Evolutionary conservation across 2,797 vertebrate species (phyloP), one percentile per base, ranked within the genome.

Genomic region (Meriones psammophilus): DNA sequence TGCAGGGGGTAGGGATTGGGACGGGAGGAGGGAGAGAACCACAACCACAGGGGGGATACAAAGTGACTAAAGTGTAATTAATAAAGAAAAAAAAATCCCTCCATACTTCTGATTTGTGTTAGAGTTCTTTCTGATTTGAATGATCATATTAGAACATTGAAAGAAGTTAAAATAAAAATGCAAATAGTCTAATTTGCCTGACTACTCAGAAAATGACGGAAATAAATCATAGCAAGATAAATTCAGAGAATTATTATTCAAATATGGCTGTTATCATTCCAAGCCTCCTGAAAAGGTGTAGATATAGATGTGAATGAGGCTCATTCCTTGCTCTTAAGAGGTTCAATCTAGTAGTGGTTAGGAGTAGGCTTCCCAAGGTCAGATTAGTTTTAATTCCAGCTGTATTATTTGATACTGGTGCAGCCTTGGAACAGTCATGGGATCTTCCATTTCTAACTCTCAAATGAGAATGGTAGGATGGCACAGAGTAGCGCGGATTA

Each of bases 141-240:
- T n/a, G 54, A 14, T 80, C 30, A 64, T 46, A 85, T 88, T 95
- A 86, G 87, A 94, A 69, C 39, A 80, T 60, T 79, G 60, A 74
- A 89, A 79, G n/a, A 69, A 39, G 56, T 68, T 64, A 92, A 94
- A 85, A 68, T 81, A 9, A 91, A 89, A 95, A 66, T 66, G 6
- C 22, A 77, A 8, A 14, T 58, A 91, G 79, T 88, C 36, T 76
- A 89, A 93, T 94, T 96, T 83, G 68, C 12, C 18, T 88, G 91
- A 66, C 71, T 58, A 30, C 18, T 88, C 42, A 60, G 13, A 62
- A 89, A 76, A 91, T 86, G 80, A 76, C 39, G 88, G 78, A 93
- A 93, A 87, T 92, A 86, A 83, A 79, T 56, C 30, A 33, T 33
- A 78, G 79, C 71, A 85, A 88, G 58, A 87, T 68, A 85, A 86